Base-by-base conservation (phyloP, 2,113 vertebrate species). In the Mola mola region DNA sequence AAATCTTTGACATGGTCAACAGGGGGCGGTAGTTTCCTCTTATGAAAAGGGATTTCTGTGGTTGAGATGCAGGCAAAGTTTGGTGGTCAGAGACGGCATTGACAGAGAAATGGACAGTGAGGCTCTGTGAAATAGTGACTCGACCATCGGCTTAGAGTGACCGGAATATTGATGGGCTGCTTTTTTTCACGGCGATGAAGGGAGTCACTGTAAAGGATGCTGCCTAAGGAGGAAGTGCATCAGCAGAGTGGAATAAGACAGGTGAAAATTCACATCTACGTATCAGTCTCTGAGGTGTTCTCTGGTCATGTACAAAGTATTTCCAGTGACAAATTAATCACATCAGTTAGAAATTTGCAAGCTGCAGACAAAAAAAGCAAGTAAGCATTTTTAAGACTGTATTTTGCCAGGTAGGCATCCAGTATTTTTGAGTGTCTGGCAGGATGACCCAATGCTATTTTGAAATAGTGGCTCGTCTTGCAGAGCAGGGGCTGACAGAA, bases 111-210 rank as follows among this genome's bases (percentile, higher is more conserved):
- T 36, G 61, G 69, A 87, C 84, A 89, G 66, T 63, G 83, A 61
- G 29, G 74, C 81, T 85, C 78, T 88, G 84, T 89, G 73, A 85
- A 75, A 58, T 40, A 31, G 47, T 58, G 78, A 72, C 72, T 55
- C n/a, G 60, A 81, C 70, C 72, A 42, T 71, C 72, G 66, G 66
- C 48, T 6, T 24, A 13, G 28, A 62, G 84, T 83, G 83, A 72
- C 34, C 21, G 36, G 86, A 88, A 87, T 89, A 77, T 24, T 57
- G 69, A 90, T 85, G 47, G 33, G 16, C 60, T 74, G 47, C 65
- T 62, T n/a, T 76, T 79, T 81, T 44, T 63, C 10, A 29, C 20
- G 37, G 56, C 20, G 6, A 81, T 81, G 62, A 89, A 89, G 52
- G 66, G 72, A 77, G 70, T 49, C 78, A 70, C 69, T 88, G 75